Conservation (phyloP, 1,140 invertebrate species). For the Diachasmimorpha longicaudata region DNA sequence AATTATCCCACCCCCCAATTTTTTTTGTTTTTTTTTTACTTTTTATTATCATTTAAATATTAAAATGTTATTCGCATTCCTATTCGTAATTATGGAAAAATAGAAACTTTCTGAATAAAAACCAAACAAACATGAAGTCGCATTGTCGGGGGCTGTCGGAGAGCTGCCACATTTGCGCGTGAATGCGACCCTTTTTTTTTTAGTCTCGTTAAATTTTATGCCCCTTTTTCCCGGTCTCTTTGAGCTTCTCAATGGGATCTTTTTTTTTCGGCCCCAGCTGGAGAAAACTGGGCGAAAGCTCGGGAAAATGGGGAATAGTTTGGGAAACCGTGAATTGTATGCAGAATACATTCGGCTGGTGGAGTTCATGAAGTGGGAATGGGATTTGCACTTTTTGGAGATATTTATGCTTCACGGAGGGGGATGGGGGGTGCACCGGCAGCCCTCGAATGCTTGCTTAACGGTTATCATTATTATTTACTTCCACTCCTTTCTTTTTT, state of each 20-base stretch:
- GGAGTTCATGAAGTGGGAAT: neutral
- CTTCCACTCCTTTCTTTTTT: constrained; percentile 26
- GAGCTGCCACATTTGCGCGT: neutral
- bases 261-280: too few relatives aligned
- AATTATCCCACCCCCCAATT: constrained; percentile 27
- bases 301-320: too few relatives aligned
- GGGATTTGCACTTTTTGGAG: neutral
- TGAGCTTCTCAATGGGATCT: neutral
- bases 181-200: neutral
- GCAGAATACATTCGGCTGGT: neutral
- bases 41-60: constrained; percentile 38
- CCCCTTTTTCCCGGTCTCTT: neutral
- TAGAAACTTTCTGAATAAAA: constrained; percentile 64
- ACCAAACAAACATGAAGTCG: constrained; percentile 59
- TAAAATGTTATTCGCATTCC: constrained; percentile 48
- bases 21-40: constrained; percentile 18
- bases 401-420: neutral
- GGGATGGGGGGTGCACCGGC: neutral
- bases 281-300: too few relatives aligned
- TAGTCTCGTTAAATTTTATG: neutral
- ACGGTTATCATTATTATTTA: constrained; percentile 22
- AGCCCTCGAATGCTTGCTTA: constrained; percentile 24
- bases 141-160: constrained; percentile 39
- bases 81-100: constrained; percentile 62
- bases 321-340: neutral